A percentile compares a stretch with the other conserved stretches of the same genome.
Evolutionary conservation across 2,113 vertebrate genomes (phyloP).

Genomic region (Pardalotus punctatus): DNA sequence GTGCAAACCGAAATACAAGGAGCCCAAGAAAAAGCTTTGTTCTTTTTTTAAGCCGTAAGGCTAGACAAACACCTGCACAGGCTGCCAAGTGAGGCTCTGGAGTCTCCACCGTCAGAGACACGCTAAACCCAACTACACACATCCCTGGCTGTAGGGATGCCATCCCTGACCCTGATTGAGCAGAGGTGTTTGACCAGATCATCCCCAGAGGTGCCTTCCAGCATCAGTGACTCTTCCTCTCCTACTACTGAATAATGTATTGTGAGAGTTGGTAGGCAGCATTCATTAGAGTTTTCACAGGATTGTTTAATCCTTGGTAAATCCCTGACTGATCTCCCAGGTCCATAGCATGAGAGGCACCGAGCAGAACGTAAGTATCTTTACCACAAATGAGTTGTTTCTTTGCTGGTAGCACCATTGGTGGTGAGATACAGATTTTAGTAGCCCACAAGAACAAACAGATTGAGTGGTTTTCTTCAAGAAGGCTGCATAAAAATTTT

Average conservation of each 20-base stretch:
- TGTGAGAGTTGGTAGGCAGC: neutral
- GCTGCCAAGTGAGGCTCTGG: neutral
- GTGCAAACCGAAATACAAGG: neutral
- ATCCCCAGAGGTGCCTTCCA: neutral
- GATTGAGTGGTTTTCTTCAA: neutral
- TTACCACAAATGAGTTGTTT: rapidly evolving
- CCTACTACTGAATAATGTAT: rapidly evolving
- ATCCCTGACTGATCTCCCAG: neutral
- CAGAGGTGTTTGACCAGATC: neutral
- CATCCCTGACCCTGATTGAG: neutral
- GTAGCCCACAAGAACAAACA: neutral
- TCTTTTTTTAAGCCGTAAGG: neutral
- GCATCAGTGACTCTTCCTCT: neutral
- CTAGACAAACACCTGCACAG: neutral
- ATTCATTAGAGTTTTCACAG: neutral
- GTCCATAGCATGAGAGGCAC: neutral
- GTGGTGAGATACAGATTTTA: neutral
- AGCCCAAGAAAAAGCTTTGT: neutral
- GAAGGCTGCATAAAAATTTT: neutral
- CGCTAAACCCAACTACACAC: neutral
- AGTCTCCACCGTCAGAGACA: neutral
- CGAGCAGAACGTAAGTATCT: neutral
- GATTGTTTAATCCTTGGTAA: neutral
- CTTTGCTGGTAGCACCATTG: rapidly evolving
- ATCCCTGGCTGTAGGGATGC: neutral